A percentile compares a stretch with the other conserved stretches of the same genome.
phyloP scores from a whole-genome alignment of 2,113 vertebrate genomes.

The Scalopus aquaticus region DNA sequence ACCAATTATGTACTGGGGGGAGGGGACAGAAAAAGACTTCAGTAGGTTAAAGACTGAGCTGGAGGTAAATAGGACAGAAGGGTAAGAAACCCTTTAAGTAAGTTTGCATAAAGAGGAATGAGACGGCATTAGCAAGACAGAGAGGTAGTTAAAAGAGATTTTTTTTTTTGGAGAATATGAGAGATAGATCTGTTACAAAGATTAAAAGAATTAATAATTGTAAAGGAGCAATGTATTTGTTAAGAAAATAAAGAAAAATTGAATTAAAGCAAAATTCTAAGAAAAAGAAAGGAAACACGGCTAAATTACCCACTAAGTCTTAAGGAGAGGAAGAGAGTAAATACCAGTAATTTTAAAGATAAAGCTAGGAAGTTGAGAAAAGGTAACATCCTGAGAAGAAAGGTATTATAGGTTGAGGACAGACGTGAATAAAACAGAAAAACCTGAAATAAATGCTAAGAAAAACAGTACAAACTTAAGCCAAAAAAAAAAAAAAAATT shows the following conservation, averaged over 20 bases:
- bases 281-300: background rate
- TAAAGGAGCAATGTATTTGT: background rate
- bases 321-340: background rate
- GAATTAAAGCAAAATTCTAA: background rate
- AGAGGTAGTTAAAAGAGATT: background rate
- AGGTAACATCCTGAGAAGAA: background rate
- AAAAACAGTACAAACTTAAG: conserved; percentile 35
- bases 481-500: background rate
- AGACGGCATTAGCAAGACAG: background rate
- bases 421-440: background rate
- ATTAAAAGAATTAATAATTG: background rate
- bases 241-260: background rate
- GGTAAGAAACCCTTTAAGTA: background rate
- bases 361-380: background rate
- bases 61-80: background rate
- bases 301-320: background rate
- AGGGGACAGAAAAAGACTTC: background rate
- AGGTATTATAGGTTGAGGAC: background rate
- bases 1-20: background rate
- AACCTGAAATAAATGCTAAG: background rate
- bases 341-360: background rate
- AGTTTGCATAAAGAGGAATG: background rate
- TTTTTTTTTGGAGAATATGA: background rate
- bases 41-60: background rate
- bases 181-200: background rate